Base-by-base conservation (phyloP, 1,140 invertebrate genomes). In the Drepana arcuata region DNA sequence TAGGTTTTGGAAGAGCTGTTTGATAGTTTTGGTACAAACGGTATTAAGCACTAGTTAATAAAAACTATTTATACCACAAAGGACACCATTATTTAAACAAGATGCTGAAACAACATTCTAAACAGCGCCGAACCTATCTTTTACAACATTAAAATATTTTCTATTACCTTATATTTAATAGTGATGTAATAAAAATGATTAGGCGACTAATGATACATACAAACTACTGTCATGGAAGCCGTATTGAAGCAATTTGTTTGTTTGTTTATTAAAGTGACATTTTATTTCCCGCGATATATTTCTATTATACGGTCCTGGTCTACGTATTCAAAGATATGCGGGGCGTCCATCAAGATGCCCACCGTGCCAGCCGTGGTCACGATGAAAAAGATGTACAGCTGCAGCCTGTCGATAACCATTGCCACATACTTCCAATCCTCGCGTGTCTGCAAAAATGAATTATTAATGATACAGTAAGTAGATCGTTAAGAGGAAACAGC, bases 361-460 rank as follows among this genome's bases (percentile, higher is more conserved):
- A 99, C 89, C 2, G 97, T 99, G 7, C 93, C 93, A 7, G 93
- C 92, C n/a, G 95, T 93, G 14, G 98, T 99, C 6, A 99, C 96
- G 28, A 96, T 88, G 84, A 99, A 97, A 85, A 99, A 99, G 55
- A 99, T 92, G 74, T 97, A 97, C 38, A 99, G 87, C 71, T 99
- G 94, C 30, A 99, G 86, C 57, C 98, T 90, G 87, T 99, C 98
- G 56, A 99, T 97, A 16, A 99, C 97, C 94, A 99, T 98, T 16
- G 97, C 97, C 4, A 99, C 96, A 77, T 99, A 99, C 71, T 99
- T 99, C 98, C 98, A 99, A 84, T 99, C 98, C 84, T 98, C 96
- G 40, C 96, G 89, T 38, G 96, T 96, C 96, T 98, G 78, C 14
- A 87, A 85, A 15, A 30, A 36, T n/a, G n/a, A n/a, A n/a, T n/a